Evolutionary conservation across 2,113 vertebrate genomes (phyloP).

Genomic region (Eclectus roratus): DNA sequence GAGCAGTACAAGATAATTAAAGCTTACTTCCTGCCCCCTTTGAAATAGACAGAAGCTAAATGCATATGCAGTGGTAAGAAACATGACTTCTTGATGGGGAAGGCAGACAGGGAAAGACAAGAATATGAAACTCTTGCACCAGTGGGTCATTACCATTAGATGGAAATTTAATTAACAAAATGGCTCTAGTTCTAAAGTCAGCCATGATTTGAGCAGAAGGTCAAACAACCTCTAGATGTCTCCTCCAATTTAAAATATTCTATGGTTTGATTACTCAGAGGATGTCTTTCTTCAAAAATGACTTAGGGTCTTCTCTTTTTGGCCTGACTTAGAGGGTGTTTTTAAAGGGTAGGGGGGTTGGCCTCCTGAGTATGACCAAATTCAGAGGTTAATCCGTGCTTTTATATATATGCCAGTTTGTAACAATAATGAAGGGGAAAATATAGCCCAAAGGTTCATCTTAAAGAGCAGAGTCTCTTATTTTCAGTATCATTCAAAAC

Average conservation of each 20-base stretch:
- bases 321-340: background rate
- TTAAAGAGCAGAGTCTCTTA: background rate
- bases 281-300: background rate
- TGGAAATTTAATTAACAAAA: background rate
- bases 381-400: background rate
- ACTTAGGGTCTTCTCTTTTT: background rate
- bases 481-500: background rate
- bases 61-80: background rate
- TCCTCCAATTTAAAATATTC: background rate
- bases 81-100: background rate
- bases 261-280: background rate
- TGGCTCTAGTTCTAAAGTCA: background rate
- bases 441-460: background rate
- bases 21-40: background rate
- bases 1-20: background rate
- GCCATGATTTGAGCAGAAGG: background rate
- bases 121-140: background rate
- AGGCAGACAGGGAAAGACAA: background rate
- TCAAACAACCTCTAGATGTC: background rate
- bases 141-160: background rate
- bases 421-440: background rate
- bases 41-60: background rate
- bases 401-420: background rate
- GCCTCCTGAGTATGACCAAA: background rate
- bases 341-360: background rate